A percentile compares a stretch with the other conserved stretches of the same genome.
These are phyloP conservation scores for Brienomyrus brachyistius DNA, from an alignment of 2,113 vertebrate genomes.

Conservation along the genomic window DNA sequence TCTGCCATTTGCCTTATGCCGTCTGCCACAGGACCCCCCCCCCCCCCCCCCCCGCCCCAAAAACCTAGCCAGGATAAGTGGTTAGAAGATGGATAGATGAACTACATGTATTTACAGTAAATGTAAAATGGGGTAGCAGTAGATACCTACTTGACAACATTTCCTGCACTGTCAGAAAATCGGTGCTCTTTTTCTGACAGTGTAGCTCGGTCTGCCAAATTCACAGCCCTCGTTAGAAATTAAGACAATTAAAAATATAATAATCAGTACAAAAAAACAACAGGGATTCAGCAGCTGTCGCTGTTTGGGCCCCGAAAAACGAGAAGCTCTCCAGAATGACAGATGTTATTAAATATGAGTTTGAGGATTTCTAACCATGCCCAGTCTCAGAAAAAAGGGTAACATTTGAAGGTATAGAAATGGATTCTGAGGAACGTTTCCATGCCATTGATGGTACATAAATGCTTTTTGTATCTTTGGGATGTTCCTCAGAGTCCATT, in stretches of 20 bases:
- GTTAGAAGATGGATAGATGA: background rate
- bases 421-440: too few species aligned
- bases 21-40: background rate
- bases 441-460: too few species aligned
- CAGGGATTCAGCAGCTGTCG: background rate
- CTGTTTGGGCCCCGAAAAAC: background rate
- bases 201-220: background rate
- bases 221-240: background rate
- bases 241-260: background rate
- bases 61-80: background rate
- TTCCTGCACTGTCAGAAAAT: background rate
- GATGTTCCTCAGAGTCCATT: too few species aligned
- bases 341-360: background rate
- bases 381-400: too few species aligned
- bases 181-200: background rate
- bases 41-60: background rate
- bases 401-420: too few species aligned
- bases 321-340: background rate
- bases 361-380: background rate
- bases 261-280: background rate
- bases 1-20: background rate
- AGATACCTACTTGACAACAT: background rate
- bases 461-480: too few species aligned
- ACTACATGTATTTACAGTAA: background rate
- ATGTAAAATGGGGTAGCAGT: background rate